Base-by-base conservation (phyloP, 2,797 vertebrate genomes). In the Melanogrammus aeglefinus region DNA sequence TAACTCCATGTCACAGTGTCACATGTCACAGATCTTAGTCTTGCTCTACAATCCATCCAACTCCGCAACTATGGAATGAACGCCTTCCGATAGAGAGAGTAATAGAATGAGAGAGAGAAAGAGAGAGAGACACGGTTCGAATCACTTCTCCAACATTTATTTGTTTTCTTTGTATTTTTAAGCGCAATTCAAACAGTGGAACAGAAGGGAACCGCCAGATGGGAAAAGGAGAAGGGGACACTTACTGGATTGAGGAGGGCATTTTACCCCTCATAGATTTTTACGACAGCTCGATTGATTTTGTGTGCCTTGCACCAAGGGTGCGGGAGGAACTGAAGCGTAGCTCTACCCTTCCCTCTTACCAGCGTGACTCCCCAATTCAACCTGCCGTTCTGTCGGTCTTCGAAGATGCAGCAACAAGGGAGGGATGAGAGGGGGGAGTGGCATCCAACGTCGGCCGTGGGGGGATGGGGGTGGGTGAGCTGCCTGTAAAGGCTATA, bases 401-500 rank as follows among this genome's bases (percentile, higher is more conserved):
- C 86, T 90, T 83, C 87, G 83, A 86, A 88, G 84, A 72, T 83
- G 82, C 82, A 89, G 82, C 63, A 89, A 90, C 81, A 76, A 39
- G 74, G 80, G 86, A 24, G 57, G 57, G 18, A 16, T 14, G 57
- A 18, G 57, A 66, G 57, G 51, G 21, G 57, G 16, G 18, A 51
- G 21, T 21, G 57, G 57, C 5, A 69, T 69, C 6, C 63, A 7
- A 8, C 57, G 18, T 5, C 57, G n/a, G 63, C 10, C 8, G 24
- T 13, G 10, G 63, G 47, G 47, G 3, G 47, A 12, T 57, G 47
- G 47, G 18, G 47, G 18, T 18, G 75, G 79, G 77, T 74, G 87
- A 89, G 87, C 83, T 87, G 87, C 87, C 76, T 79, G 91, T 92
- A 88, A 91, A 89, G 82, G 85, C 90, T 85, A 87, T 88, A 90